A percentile compares a stretch with the other conserved stretches of the same genome.
Evolutionary conservation across 1,140 invertebrate genomes (phyloP).

Genomic region (Propsilocerus akamusi): DNA sequence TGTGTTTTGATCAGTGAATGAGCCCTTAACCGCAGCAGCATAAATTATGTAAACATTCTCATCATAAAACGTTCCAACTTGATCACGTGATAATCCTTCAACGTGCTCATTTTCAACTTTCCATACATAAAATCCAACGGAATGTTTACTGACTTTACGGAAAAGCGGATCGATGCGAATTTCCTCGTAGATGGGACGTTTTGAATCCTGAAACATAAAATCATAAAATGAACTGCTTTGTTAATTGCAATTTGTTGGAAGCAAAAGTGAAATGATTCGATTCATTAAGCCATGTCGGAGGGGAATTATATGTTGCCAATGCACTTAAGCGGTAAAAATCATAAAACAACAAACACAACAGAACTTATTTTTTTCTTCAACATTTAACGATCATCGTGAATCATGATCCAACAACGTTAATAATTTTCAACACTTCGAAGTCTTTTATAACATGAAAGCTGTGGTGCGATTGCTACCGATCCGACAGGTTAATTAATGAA

Average conservation of each 20-base stretch:
- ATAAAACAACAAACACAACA: background rate
- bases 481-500: background rate
- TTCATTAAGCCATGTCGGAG: background rate
- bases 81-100: conserved; percentile 49
- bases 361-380: background rate
- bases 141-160: conserved; percentile 49
- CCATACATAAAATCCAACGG: conserved; percentile 60
- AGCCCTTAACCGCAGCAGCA: conserved; percentile 47
- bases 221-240: background rate
- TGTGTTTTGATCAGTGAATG: conserved; percentile 40
- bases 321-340: background rate
- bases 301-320: background rate
- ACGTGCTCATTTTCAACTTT: conserved; percentile 63
- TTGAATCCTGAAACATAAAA: background rate
- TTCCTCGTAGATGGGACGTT: background rate
- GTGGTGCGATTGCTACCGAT: background rate
- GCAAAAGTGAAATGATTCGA: background rate
- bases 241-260: background rate
- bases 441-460: too few relatives aligned
- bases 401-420: too few relatives aligned
- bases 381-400: background rate
- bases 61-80: conserved; percentile 71
- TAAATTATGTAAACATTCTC: conserved; percentile 75
- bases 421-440: too few relatives aligned
- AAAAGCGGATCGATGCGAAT: conserved; percentile 35